Base-by-base conservation (phyloP, 2,113 vertebrate species). In the Amblyopsis rosae region DNA sequence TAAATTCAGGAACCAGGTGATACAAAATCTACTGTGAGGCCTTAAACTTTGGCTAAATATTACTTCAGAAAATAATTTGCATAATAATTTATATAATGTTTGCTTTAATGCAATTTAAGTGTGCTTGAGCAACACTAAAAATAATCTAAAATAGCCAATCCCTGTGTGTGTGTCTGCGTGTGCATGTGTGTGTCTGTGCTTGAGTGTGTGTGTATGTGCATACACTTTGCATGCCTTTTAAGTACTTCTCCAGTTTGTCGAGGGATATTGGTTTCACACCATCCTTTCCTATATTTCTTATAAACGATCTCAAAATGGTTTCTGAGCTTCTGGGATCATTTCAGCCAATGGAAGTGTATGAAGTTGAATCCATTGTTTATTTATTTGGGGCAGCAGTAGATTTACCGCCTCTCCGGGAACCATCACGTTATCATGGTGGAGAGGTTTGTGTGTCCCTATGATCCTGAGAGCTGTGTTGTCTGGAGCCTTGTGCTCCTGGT, bases 341-440 rank as follows among this genome's bases (percentile, higher is more conserved):
- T 59, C 90, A 88, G 1, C 92, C 91, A 5, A 91, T 77, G 1
- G 89, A 89, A 0, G 88, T 90, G 2, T 80, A 88, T 0, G 90
- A 83, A 0, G 92, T 1, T 89, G 88, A 1, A 91, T 82, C 26
- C 26, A 35, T 67, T 85, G 35, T 12, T 16, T 69, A 66, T 89
- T 81, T 86, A 91, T 2, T 69, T 75, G 2, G 80, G 79, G 56
- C 90, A 93, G 75, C 92, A 91, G 77, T 92, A 91, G 12, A 89
- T 86, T 0, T 89, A 91, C 91, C 92, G n/a, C n/a, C n/a, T 19
- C 19, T 19, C 2, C 19, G 2, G 19, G 19, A 19, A 19, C 19
- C 19, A 19, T 19, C 19, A 19, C 19, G 19, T 19, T 19, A 26
- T 26, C 26, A 26, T 26, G 26, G 26, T 26, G 26, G 26, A 26